phyloP scores from a whole-genome alignment of 1,140 invertebrate genomes.

The Drosophila rhopaloa region DNA sequence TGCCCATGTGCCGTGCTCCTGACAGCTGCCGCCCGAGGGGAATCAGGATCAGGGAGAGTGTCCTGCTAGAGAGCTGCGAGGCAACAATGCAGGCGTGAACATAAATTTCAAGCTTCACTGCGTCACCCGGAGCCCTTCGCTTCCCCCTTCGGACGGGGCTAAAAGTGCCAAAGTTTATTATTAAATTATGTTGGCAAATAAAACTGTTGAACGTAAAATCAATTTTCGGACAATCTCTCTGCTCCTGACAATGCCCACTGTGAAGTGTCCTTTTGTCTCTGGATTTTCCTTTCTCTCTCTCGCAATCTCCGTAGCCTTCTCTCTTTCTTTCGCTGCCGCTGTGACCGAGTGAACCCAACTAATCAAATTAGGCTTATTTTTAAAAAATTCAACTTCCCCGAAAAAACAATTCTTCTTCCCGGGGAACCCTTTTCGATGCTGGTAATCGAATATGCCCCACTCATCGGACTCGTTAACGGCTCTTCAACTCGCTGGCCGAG shows the following conservation, averaged over 20 bases:
- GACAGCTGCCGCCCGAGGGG: conserved; percentile 56
- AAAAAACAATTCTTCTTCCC: conserved; percentile 45
- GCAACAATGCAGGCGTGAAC: conserved; percentile 75
- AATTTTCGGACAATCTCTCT: conserved; percentile 59
- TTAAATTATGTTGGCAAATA: conserved; percentile 81
- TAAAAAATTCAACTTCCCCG: conserved; percentile 44
- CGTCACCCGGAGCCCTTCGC: conserved; percentile 20
- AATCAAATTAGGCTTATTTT: conserved; percentile 79
- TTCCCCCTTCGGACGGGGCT: conserved; percentile 43
- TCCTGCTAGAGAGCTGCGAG: conserved; percentile 40
- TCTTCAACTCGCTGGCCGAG: conserved; percentile 68
- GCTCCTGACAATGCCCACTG: conserved; percentile 40
- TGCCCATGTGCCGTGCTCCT: conserved; percentile 53
- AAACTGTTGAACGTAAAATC: conserved; percentile 76
- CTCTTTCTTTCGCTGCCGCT: conserved; percentile 9
- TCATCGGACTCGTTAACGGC: conserved; percentile 38
- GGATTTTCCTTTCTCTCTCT: not conserved
- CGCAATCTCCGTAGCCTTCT: not conserved
- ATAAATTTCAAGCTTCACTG: conserved; percentile 79
- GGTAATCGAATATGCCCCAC: conserved; percentile 72
- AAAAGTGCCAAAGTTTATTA: conserved; percentile 82
- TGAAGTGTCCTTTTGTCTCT: conserved; percentile 41
- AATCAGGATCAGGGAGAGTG: conserved; percentile 14
- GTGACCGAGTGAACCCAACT: conserved; percentile 73
- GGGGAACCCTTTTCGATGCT: conserved; percentile 67